Evolutionary conservation across 1,140 invertebrate species (phyloP).

Genomic region (Lasaia peninsularis): DNA sequence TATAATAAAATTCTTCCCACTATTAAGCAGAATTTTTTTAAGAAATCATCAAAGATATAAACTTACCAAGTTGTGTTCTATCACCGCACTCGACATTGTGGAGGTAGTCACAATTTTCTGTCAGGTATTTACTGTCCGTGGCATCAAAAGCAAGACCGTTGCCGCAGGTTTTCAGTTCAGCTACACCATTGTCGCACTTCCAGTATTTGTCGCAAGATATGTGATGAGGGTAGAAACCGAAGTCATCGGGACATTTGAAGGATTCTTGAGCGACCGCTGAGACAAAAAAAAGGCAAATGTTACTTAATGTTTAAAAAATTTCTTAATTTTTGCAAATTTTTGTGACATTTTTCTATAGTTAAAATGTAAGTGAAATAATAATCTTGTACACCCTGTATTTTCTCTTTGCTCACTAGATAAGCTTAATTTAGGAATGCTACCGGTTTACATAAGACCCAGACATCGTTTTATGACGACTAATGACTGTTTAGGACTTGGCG

Average conservation of each 20-base stretch:
- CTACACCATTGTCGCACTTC: slow-evolving; percentile 93
- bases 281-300: slow-evolving; percentile 53
- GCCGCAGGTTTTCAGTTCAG: slow-evolving; percentile 94
- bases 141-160: slow-evolving; percentile 96
- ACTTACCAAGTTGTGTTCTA: slow-evolving; percentile 87
- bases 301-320: not conserved
- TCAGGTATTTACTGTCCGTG: slow-evolving; percentile 90
- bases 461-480: too few species aligned
- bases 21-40: too few species aligned
- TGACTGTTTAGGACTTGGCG: too few species aligned
- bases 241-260: slow-evolving; percentile 96
- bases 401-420: too few species aligned
- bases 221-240: slow-evolving; percentile 95
- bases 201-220: slow-evolving; percentile 96
- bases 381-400: too few species aligned
- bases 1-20: too few species aligned
- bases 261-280: slow-evolving; percentile 84
- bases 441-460: too few species aligned
- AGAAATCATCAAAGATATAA: not conserved
- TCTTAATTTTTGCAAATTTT: too few species aligned
- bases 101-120: slow-evolving; percentile 96
- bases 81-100: slow-evolving; percentile 97
- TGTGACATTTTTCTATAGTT: too few species aligned
- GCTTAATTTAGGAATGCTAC: too few species aligned
- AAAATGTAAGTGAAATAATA: too few species aligned